Conservation (phyloP, 2,113 vertebrate species). For the Perca flavescens region DNA sequence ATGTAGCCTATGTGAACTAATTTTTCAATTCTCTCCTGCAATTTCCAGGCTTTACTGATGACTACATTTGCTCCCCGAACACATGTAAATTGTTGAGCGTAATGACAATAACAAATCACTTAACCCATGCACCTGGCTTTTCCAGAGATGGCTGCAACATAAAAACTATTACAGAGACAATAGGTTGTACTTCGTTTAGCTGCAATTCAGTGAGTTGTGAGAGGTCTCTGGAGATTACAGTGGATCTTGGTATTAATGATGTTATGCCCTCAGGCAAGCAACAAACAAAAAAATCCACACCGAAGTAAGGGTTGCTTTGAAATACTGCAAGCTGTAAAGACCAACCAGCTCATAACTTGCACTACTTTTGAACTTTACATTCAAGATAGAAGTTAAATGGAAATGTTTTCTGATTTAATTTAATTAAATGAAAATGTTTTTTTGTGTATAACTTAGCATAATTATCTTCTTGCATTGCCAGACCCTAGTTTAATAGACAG, state of each 20-base stretch:
- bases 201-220: constrained; percentile 40
- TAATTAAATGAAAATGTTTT: neutral
- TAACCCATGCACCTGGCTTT: constrained; percentile 42
- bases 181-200: constrained; percentile 50
- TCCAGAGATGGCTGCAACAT: constrained; percentile 9
- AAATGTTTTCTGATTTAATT: neutral
- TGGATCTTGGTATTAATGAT: constrained; percentile 57
- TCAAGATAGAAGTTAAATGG: neutral
- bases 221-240: constrained; percentile 24
- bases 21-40: constrained; percentile 17
- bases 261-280: constrained; percentile 40
- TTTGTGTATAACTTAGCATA: neutral
- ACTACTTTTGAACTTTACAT: constrained; percentile 2
- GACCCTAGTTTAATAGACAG: no score
- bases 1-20: constrained; percentile 31
- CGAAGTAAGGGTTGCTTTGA: constrained; percentile 37
- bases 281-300: neutral
- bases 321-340: constrained; percentile 24
- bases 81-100: constrained; percentile 45
- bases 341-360: neutral
- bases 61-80: constrained; percentile 40
- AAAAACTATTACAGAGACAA: constrained; percentile 39
- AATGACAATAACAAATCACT: constrained; percentile 59
- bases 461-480: neutral
- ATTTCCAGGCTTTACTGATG: constrained; percentile 18